Evolutionary conservation across 2,888 invertebrate genomes (phyloP).

Genomic region (Diachrysia chrysitis): DNA sequence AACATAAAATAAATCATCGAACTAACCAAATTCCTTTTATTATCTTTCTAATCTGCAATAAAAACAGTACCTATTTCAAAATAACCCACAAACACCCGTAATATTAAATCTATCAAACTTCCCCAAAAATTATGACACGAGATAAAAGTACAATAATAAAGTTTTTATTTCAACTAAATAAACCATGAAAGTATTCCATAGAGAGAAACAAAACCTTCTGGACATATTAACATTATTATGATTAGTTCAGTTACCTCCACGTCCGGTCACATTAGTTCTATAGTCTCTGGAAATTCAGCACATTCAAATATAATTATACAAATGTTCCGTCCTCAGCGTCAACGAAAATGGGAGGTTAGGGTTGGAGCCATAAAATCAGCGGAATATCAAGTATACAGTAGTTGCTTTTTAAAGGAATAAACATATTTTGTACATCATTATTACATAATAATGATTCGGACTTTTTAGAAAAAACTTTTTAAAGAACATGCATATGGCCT

Average conservation of each 20-base stretch:
- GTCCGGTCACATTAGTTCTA: constrained; percentile 28
- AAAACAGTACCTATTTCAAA: background rate
- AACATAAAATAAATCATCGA: background rate
- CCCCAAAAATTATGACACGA: constrained; percentile 3
- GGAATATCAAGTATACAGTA: background rate
- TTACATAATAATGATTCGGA: no score
- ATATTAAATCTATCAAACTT: background rate
- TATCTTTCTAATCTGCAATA: background rate
- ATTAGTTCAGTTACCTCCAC: constrained; percentile 12
- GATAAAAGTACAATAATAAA: constrained; percentile 8
- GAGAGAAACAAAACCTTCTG: background rate
- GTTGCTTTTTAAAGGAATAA: background rate
- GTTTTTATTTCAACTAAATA: constrained; percentile 7
- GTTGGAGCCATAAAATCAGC: constrained; percentile 28
- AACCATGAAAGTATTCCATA: background rate
- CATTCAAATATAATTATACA: constrained; percentile 46
- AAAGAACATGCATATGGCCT: no score
- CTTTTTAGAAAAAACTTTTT: no score
- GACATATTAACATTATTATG: background rate
- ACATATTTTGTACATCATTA: no score
- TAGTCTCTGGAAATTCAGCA: constrained; percentile 18
- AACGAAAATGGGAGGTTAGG: constrained; percentile 39
- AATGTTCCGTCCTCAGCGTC: constrained; percentile 33
- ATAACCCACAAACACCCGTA: background rate
- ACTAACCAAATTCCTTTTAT: background rate